phyloP scores from a whole-genome alignment of 2,888 invertebrate genomes.

The Pandemis heparana region DNA sequence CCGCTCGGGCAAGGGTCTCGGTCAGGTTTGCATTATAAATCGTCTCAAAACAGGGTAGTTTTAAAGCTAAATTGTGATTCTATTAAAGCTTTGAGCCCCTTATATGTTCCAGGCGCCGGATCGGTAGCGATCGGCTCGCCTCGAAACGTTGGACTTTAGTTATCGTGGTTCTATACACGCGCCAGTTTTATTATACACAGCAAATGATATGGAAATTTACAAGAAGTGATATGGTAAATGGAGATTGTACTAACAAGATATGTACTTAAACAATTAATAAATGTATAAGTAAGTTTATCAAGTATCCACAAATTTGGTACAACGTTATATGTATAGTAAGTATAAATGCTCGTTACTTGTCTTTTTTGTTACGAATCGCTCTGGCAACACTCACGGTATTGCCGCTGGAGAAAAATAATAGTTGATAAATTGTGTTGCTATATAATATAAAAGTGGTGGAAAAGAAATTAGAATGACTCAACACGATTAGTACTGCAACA shows the following conservation, averaged over 20 bases:
- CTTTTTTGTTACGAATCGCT: slow-evolving; percentile 78
- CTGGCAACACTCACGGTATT: slow-evolving; percentile 72
- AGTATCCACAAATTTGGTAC: slow-evolving; percentile 76
- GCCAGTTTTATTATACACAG: slow-evolving; percentile 70
- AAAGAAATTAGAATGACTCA: slow-evolving; percentile 67
- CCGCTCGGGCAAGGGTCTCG: slow-evolving; percentile 51
- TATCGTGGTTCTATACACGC: slow-evolving; percentile 74
- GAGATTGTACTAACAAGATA: slow-evolving; percentile 84
- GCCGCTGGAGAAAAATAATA: slow-evolving; percentile 44
- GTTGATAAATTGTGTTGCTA: slow-evolving; percentile 54
- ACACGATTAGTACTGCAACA: slow-evolving; percentile 85
- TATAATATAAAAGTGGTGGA: slow-evolving; percentile 48
- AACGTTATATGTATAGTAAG: slow-evolving; percentile 61
- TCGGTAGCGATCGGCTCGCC: slow-evolving; percentile 45
- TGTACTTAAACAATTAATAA: slow-evolving; percentile 78
- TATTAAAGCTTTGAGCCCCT: slow-evolving; percentile 73
- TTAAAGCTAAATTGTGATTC: slow-evolving; percentile 62
- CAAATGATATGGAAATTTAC: slow-evolving; percentile 84
- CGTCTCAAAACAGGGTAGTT: slow-evolving; percentile 63
- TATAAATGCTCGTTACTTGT: slow-evolving; percentile 82
- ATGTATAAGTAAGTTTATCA: slow-evolving; percentile 58
- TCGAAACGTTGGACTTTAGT: slow-evolving; percentile 57
- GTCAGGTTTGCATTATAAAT: slow-evolving; percentile 59
- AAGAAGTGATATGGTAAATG: slow-evolving; percentile 83
- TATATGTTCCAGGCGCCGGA: slow-evolving; percentile 48